A percentile compares a stretch with the other conserved stretches of the same genome.
phyloP scores from a whole-genome alignment of 1,140 invertebrate species.

The Drosophila truncata region DNA sequence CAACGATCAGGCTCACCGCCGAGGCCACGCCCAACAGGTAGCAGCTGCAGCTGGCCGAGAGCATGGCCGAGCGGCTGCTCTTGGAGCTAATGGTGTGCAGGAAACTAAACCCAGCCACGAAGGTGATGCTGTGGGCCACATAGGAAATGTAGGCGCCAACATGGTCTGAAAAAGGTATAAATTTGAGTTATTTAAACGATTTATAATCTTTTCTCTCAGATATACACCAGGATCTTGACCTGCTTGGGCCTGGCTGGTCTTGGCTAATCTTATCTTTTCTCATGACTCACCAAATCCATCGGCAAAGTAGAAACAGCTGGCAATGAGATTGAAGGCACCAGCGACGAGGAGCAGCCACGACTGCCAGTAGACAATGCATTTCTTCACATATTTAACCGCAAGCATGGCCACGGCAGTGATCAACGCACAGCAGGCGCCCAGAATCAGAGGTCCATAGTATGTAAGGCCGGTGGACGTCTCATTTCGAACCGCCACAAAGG shows the following conservation, averaged over 20 bases:
- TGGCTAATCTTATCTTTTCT: background rate
- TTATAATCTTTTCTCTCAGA: background rate
- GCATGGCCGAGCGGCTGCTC: conserved; percentile 56
- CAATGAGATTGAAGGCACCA: conserved; percentile 63
- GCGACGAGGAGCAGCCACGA: conserved; percentile 58
- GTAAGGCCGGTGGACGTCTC: conserved; percentile 29
- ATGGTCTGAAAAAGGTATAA: conserved; percentile 54
- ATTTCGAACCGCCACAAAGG: conserved; percentile 71
- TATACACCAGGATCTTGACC: background rate
- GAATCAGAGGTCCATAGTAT: conserved; percentile 74
- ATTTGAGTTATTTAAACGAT: background rate
- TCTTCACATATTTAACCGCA: conserved; percentile 61
- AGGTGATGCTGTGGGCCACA: conserved; percentile 75
- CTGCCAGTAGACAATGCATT: conserved; percentile 77
- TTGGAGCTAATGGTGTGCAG: conserved; percentile 70
- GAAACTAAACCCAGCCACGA: conserved; percentile 76
- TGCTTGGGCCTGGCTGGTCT: background rate
- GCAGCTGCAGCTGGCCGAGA: conserved; percentile 70
- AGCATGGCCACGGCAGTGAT: conserved; percentile 61
- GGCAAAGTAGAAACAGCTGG: conserved; percentile 81
- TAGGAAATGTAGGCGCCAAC: conserved; percentile 79
- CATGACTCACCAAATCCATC: conserved; percentile 70
- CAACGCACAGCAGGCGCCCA: conserved; percentile 64
- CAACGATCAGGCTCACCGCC: conserved; percentile 71
- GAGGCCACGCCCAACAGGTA: conserved; percentile 76